Evolutionary conservation across 2,888 invertebrate genomes (phyloP), one percentile per base, ranked within the genome.

Genomic region (Galerucella pusilla): DNA sequence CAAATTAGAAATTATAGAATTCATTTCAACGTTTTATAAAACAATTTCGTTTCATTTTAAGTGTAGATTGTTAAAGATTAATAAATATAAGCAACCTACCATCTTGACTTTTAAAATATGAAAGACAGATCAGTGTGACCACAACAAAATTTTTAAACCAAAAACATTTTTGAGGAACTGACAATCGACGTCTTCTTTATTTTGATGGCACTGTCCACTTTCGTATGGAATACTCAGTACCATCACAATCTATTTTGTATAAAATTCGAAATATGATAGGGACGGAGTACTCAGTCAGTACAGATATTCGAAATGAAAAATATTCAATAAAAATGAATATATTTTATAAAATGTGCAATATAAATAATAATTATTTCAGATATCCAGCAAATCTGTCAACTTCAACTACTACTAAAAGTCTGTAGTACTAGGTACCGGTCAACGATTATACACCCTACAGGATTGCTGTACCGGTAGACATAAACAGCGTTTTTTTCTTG

Each of bases 51-150:
- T 42, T 12, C 35, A 67, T 28, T 63, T 71, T 64, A 28, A 11
- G 57, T 9, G 25, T 45, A 63, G 75, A 75, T 75, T 68, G 57
- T 28, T 9, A 10, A 46, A 12, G 75, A 75, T 68, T 68, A 42
- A 35, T 46, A 54, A 68, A 68, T 59, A 59, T 64, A 61, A 74
- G 46, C 63, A 49, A 75, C 75, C 71, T 75, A 75, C 75, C 75
- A 75, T 75, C 68, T 71, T 75, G 71, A 72, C 66, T 72, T 72
- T 49, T 60, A 66, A 59, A 72, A 60, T 66, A 60, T 72, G 49
- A 72, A 72, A 72, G 72, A 72, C 66, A 72, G 72, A 72, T 46
- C 66, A 72, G 72, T 60, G 11, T 12, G 25, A n/a, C 72, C 72
- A 72, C 46, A 45, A 72, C 28, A 66, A 72, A 46, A 72, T 35